Evolutionary conservation across 2,888 invertebrate genomes (phyloP), one percentile per base, ranked within the genome.

Genomic region (Zele albiditarsus): DNA sequence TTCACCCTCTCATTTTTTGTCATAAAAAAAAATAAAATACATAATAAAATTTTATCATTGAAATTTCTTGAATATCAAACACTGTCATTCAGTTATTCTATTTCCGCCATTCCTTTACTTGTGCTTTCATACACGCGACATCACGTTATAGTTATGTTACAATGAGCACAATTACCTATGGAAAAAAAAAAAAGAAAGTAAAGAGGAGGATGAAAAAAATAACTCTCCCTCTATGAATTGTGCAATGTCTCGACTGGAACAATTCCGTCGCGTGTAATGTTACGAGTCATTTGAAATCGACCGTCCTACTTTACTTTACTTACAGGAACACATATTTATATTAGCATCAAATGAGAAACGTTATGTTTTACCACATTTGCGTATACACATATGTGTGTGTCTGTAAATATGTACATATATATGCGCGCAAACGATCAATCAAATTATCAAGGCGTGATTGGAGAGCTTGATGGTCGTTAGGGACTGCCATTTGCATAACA

Each of bases 231-330:
- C 1, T 2, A 53, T 53, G 8, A 20, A 53, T 53, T 53, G 53
- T 53, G 53, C 53, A 23, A 53, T 53, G 53, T 53, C 53, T 53
- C n/a, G 38, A 53, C 5, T 60, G 20, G 62, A 71, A 62, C 42
- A 71, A 71, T 71, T 31, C 46, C 14, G 62, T 71, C 60, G 71
- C 71, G 71, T 71, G 71, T 69, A 28, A 49, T 69, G 31, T 27
- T 28, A 38, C 38, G 62, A 71, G 25, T 71, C 71, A 71, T 71
- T 70, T 71, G 38, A 60, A 71, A 71, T 71, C 71, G 71, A 71
- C 62, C 71, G 71, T 46, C 62, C 71, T 71, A 71, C 71, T 62
- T 71, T 71, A 71, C 71, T 62, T 71, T 71, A 71, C 71, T 63
- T 63, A 33, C 27, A 3, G 27, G 31, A 70, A 42, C 25, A 42